Base-by-base conservation (phyloP, 2,113 vertebrate genomes). In the Sceloporus undulatus region DNA sequence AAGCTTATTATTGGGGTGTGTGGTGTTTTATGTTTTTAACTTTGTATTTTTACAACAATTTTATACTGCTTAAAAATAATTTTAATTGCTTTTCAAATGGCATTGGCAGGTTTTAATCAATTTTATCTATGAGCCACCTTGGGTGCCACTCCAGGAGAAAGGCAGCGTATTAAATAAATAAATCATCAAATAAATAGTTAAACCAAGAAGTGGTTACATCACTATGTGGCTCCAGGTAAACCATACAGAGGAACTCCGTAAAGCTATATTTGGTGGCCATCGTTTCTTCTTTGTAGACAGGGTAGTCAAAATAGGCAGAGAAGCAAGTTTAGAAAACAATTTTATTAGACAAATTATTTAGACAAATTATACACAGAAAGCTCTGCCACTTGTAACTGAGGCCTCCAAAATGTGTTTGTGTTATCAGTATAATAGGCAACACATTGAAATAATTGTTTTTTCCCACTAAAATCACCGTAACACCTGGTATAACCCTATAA, bases 341-440 rank as follows among this genome's bases (percentile, higher is more conserved):
- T 99, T 99, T 99, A 99, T 99, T 99, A 99, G 99, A 99, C 98
- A 99, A 99, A 99, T 99, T 99, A 99, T 99, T 99, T 99, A 99
- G 98, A 99, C 99, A 99, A 99, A 99, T 99, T 99, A 99, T 99
- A 99, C 99, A 99, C 99, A 99, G 98, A 99, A 99, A 99, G 99
- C 98, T 98, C 98, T 98, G 98, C 98, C 98, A 99, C 98, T 99
- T 98, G 97, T 98, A 98, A 98, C 98, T 98, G 99, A 99, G 98
- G 98, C 98, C 98, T 98, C 97, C 96, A 98, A 97, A 98, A 97
- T 96, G 94, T 97, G 96, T 98, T 98, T 97, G 98, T 99, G 98
- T 62, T 98, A 97, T 98, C 98, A 97, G 97, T 98, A 98, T 98
- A 99, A 98, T 99, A 99, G 98, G 98, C 98, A 98, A 98, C 98